Evolutionary conservation across 2,113 vertebrate species (phyloP), one percentile per base, ranked within the genome.

Genomic region (Carollia perspicillata): DNA sequence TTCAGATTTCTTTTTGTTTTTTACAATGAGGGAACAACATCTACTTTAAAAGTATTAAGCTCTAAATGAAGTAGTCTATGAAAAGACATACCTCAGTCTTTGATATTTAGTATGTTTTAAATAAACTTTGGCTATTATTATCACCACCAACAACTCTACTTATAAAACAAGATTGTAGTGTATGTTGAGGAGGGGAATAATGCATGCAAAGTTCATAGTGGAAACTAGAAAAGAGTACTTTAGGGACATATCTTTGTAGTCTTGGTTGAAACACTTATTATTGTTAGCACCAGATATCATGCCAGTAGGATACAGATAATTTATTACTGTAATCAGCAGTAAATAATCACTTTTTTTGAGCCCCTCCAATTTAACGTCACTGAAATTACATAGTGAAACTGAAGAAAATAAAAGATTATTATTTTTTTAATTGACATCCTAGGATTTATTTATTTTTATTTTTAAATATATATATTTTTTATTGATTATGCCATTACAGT

Each of bases 1-100:
- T 79, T 90, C 30, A n/a, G 2, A 84, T 75, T 95, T 95, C 26
- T 94, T 3, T 65, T 85, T 94, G 93, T 79, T 83, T 94, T 79
- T 83, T 17, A 30, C 84, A 87, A 40, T 44, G 8, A 84, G 58
- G 35, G 87, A 63, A 69, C 79, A 91, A 75, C 14, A 77, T 9
- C 23, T 78, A 74, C 63, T 22, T 79, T 68, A 84, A 72, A 92
- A 84, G 4, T n/a, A 58, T 40, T 90, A 51, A 65, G 7, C 22
- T 89, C 88, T 93, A 74, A 84, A 60, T 95, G 40, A 95, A 49
- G 16, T 85, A 58, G 90, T 95, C 49, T 86, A 9, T 95, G 23
- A 80, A 93, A 66, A 90, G 37, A 35, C 40, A 53, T 66, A 81
- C 74, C n/a, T 68, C 13, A 90, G 33, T 84, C 40, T 63, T 58